Percentiles rank a stretch among this genome's conserved stretches.
Conservation (phyloP, 2,888 invertebrate species). For the Acleris emargana region DNA sequence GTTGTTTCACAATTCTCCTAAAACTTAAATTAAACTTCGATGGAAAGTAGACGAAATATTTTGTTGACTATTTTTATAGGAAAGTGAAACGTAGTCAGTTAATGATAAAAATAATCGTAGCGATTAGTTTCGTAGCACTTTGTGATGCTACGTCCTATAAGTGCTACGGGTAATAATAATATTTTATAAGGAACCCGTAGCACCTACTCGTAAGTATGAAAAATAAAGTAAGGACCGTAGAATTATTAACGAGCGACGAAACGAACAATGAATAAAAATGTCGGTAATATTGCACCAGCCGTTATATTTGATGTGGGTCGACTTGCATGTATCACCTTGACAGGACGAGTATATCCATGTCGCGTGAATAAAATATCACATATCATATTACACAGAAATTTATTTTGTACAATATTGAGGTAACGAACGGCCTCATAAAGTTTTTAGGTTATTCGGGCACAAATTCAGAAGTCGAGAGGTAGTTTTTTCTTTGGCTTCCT, state of each 20-base stretch:
- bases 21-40: too few species aligned
- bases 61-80: too few species aligned
- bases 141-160: neutral
- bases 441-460: too few species aligned
- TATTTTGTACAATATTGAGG: conserved; percentile 47
- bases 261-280: conserved; percentile 40
- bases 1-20: too few species aligned
- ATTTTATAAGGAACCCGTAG: neutral
- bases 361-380: conserved; percentile 75
- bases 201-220: neutral
- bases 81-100: too few species aligned
- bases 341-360: conserved; percentile 75
- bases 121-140: neutral
- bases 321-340: conserved; percentile 78
- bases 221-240: neutral
- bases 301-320: conserved; percentile 74
- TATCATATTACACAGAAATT: conserved; percentile 60
- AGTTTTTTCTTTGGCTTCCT: too few species aligned
- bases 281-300: conserved; percentile 41
- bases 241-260: conserved; percentile 26
- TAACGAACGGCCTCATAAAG: neutral
- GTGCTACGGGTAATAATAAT: too few species aligned
- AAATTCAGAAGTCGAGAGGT: too few species aligned
- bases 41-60: too few species aligned
- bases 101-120: too few species aligned